Conservation (phyloP, 2,888 invertebrate genomes). For the Nomada lathburiana region DNA sequence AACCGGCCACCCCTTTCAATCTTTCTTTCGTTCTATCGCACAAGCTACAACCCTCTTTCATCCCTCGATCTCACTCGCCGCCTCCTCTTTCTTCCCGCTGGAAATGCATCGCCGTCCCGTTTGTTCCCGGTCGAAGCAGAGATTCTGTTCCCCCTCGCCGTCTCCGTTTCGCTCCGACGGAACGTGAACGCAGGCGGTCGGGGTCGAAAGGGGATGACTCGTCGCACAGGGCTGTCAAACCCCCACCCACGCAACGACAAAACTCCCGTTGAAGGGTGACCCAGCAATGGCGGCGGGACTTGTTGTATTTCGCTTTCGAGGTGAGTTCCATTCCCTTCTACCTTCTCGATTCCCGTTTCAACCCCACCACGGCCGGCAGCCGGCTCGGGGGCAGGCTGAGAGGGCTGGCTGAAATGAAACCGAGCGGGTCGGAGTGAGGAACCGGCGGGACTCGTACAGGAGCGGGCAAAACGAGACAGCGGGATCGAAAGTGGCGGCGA, state of each 20-base stretch:
- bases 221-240: conserved; percentile 66
- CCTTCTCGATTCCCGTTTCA: conserved; percentile 60
- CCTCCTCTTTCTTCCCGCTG: not conserved
- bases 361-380: conserved; percentile 57
- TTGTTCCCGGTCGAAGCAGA: not conserved
- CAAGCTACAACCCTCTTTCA: not conserved
- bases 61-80: not conserved
- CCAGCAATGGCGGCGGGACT: conserved; percentile 84
- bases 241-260: conserved; percentile 74
- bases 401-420: conserved; percentile 54
- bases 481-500: conserved; percentile 32
- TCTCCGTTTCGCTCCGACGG: conserved; percentile 33
- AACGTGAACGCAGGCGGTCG: conserved; percentile 33
- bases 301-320: conserved; percentile 84
- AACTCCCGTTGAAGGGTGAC: conserved; percentile 81
- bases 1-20: not conserved
- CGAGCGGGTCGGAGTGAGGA: conserved; percentile 31
- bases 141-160: not conserved
- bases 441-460: conserved; percentile 21
- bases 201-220: conserved; percentile 64
- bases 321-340: conserved; percentile 74
- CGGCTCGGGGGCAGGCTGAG: conserved; percentile 20
- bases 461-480: conserved; percentile 34
- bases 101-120: not conserved
- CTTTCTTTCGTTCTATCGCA: not conserved